These are phyloP conservation scores for Edolisoma coerulescens DNA, from an alignment of 2,113 vertebrate species.

Conservation along the genomic window DNA sequence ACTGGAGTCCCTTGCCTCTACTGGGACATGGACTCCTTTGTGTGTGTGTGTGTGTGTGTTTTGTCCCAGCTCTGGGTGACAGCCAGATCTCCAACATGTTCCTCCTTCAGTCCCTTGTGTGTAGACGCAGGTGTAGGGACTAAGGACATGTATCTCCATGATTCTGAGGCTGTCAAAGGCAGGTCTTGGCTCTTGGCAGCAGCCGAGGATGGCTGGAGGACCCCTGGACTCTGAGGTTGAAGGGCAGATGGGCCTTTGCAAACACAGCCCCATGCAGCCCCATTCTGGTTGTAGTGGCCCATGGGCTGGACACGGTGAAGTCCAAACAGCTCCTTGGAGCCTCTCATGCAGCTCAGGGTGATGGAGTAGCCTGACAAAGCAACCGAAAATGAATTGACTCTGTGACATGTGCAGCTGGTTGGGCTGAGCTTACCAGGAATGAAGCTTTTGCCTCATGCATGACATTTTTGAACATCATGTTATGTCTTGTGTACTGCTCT, in stretches of 20 bases:
- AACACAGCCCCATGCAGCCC: rapidly evolving
- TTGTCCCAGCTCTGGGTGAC: neutral
- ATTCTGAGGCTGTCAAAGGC: neutral
- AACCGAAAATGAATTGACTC: neutral
- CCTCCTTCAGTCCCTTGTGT: neutral
- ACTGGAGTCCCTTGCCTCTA: neutral
- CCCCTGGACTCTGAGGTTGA: neutral
- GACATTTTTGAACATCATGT: neutral
- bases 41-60: neutral
- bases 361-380: neutral
- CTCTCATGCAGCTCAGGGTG: neutral
- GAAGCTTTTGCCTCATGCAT: rapidly evolving
- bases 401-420: neutral
- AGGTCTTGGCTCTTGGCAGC: neutral
- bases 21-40: neutral
- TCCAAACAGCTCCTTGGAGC: neutral
- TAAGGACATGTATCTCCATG: neutral
- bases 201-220: neutral
- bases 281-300: neutral
- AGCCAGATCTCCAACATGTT: neutral
- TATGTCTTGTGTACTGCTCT: neutral
- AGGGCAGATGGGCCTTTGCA: neutral
- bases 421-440: neutral
- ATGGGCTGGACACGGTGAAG: neutral
- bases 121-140: neutral